Evolutionary conservation across 1,140 invertebrate genomes (phyloP).

Genomic region (Drosophila santomea): DNA sequence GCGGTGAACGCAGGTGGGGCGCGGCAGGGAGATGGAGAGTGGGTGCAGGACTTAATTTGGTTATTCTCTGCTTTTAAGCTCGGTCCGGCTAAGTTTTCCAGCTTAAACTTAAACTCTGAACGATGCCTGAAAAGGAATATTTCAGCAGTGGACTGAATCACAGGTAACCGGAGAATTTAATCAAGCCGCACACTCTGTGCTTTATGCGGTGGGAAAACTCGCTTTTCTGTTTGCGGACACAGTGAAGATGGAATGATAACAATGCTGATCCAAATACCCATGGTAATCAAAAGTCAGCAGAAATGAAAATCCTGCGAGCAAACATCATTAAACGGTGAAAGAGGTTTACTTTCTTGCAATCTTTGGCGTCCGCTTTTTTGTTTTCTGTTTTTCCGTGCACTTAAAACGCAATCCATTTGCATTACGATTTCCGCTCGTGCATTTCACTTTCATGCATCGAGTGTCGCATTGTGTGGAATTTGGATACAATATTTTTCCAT

Average conservation of each 20-base stretch:
- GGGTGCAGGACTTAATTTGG: slow-evolving; percentile 30
- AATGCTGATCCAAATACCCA: slow-evolving; percentile 38
- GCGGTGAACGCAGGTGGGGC: slow-evolving; percentile 2
- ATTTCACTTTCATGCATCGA: slow-evolving; percentile 37
- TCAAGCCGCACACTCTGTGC: slow-evolving; percentile 23
- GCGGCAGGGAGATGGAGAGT: too few species aligned
- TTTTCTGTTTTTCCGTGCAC: slow-evolving; percentile 8
- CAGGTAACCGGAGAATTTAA: slow-evolving; percentile 52
- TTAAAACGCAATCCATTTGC: slow-evolving; percentile 41
- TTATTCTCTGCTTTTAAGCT: slow-evolving; percentile 29
- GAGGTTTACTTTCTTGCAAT: slow-evolving; percentile 16
- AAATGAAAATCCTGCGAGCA: slow-evolving; percentile 29
- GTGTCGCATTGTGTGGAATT: slow-evolving; percentile 47
- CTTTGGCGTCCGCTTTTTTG: not conserved
- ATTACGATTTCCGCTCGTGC: slow-evolving; percentile 26
- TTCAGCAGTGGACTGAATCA: slow-evolving; percentile 26
- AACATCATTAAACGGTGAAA: slow-evolving; percentile 43
- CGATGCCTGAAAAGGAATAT: slow-evolving; percentile 14
- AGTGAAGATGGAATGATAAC: slow-evolving; percentile 53
- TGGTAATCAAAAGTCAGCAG: slow-evolving; percentile 31
- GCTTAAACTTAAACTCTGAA: slow-evolving; percentile 20
- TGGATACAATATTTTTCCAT: slow-evolving; percentile 44
- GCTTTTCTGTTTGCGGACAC: not conserved
- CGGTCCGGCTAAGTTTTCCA: slow-evolving; percentile 4
- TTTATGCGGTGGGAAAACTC: not conserved